Evolutionary conservation across 23 tunicate genomes (phyloP), one percentile per base, ranked within the genome.

Genomic region (Ciona savignyi): DNA sequence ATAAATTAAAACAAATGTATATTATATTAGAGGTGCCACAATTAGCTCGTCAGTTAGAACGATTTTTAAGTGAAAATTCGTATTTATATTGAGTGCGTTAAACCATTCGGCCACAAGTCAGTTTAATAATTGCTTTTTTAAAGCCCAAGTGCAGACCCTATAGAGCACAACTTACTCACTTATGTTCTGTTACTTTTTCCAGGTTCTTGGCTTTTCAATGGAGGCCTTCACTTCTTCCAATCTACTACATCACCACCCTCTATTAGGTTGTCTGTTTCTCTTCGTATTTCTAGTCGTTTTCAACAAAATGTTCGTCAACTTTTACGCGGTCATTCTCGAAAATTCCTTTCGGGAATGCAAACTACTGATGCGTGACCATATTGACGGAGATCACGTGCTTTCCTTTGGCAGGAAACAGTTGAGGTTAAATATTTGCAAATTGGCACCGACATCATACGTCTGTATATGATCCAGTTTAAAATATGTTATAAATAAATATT

Each of bases 171-270:
- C n/a, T n/a, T n/a, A n/a, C n/a, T n/a, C n/a, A n/a, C n/a, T 15
- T 42, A 42, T 42, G 15, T 42, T 42, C 15, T 42, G 15, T 15
- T 15, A 71, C 4, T 23, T 2, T 49, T 23, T 51, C 21, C 71
- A 86, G 93, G 76, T 86, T 23, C 69, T 87, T 34, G 94, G 82
- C 19, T 87, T 64, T 62, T 71, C 94, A 1, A 84, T 84, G 76
- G 86, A 72, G 67, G 94, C 94, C 4, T 87, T 74, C 69, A 87
- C 84, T 35, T 74, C 80, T 0, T 9, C 78, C 61, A 66, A 70
- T 42, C 27, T 87, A 29, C 67, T 87, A 56, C 78, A 73, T 2
- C 27, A 3, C 22, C 77, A 87, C 42, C 94, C 94, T 1, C 23
- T 71, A 32, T 34, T 23, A 4, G 94, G 94, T 11, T 48, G 82